Evolutionary conservation across 2,113 vertebrate species (phyloP).

Genomic region (Mobula birostris): DNA sequence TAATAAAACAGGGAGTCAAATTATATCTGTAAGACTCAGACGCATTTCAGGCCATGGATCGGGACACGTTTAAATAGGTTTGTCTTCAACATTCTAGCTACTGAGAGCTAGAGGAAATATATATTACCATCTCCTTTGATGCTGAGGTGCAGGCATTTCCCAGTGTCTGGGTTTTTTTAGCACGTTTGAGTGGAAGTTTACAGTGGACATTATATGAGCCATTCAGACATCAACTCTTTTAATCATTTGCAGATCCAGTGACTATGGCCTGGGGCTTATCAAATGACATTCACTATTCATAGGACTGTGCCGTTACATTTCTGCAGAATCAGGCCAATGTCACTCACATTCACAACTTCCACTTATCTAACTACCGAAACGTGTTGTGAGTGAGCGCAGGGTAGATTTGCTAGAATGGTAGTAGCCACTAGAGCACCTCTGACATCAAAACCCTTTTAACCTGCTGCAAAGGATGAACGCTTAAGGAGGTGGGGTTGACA

Average conservation of each 20-base stretch:
- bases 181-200: conserved; percentile 3
- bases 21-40: not conserved
- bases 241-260: conserved; percentile 31
- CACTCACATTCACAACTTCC: not conserved
- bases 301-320: conserved; percentile 22
- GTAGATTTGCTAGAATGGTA: not conserved
- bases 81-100: not conserved
- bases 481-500: not conserved
- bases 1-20: not conserved
- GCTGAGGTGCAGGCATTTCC: not conserved
- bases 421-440: not conserved
- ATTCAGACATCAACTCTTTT: conserved; percentile 3
- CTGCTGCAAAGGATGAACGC: not conserved
- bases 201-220: conserved; percentile 15
- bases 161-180: not conserved
- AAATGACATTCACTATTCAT: conserved; percentile 34
- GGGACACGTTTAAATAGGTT: not conserved
- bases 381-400: conserved; percentile 21
- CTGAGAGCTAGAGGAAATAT: not conserved
- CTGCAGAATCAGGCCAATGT: conserved; percentile 17
- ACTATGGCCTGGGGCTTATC: not conserved
- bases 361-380: not conserved
- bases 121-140: not conserved
- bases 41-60: not conserved
- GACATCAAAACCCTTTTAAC: not conserved